A percentile compares a stretch with the other conserved stretches of the same genome.
Evolutionary conservation across 2,888 invertebrate genomes (phyloP).

Genomic region (Microplitis deprimator): DNA sequence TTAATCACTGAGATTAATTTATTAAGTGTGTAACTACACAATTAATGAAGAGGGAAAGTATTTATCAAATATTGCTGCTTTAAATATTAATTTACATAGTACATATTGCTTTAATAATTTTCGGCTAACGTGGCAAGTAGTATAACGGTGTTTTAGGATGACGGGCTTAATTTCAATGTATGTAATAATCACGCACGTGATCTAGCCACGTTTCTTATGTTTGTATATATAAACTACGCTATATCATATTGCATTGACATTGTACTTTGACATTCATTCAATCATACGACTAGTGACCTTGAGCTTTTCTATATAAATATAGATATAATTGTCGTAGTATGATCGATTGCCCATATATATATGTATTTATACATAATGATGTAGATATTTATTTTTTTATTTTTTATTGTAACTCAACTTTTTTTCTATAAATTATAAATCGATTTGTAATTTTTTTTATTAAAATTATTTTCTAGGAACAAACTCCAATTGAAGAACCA

Average conservation of each 20-base stretch:
- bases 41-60: too few species aligned
- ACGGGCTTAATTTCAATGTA: neutral
- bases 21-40: too few species aligned
- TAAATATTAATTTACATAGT: neutral
- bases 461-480: conserved; percentile 78
- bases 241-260: conserved; percentile 25
- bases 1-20: too few species aligned
- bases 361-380: conserved; percentile 1
- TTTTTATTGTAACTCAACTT: conserved; percentile 31
- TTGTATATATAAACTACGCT: neutral
- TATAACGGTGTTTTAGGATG: conserved; percentile 5
- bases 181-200: neutral
- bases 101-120: neutral
- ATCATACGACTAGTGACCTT: conserved; percentile 44
- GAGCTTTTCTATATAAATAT: conserved; percentile 15
- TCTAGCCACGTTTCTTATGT: neutral
- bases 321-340: neutral
- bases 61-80: neutral
- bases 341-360: neutral
- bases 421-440: conserved; percentile 19
- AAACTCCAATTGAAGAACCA: conserved; percentile 86
- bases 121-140: conserved; percentile 4
- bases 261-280: conserved; percentile 33
- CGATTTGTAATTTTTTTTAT: conserved; percentile 32
- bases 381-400: conserved; percentile 3